Evolutionary conservation across 2,113 vertebrate genomes (phyloP).

Genomic region (Dolichotis patagonum): DNA sequence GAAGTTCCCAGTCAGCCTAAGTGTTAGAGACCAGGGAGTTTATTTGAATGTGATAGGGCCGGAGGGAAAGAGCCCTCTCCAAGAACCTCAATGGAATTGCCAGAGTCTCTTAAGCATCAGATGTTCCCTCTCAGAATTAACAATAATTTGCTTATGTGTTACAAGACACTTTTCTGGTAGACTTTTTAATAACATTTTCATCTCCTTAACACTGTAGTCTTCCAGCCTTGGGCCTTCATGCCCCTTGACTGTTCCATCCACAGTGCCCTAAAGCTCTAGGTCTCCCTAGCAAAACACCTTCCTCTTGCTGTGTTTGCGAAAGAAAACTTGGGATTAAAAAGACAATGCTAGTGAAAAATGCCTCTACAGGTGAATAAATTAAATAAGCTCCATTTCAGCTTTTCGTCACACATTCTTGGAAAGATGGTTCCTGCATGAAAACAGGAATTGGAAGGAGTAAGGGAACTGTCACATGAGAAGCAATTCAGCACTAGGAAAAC

Average conservation of each 20-base stretch:
- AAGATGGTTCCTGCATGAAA: background rate
- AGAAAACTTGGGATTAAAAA: background rate
- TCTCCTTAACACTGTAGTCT: background rate
- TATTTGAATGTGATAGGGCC: rapidly evolving
- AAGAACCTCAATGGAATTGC: background rate
- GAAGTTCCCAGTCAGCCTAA: background rate
- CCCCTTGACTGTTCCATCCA: rapidly evolving
- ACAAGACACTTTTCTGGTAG: background rate
- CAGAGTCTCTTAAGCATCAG: rapidly evolving
- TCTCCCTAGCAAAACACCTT: background rate
- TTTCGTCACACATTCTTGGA: background rate
- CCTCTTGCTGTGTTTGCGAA: background rate
- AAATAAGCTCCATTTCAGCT: background rate
- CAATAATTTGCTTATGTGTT: rapidly evolving
- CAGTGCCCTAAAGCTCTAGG: rapidly evolving
- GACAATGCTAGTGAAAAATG: too few relatives aligned
- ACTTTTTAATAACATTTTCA: too few relatives aligned
- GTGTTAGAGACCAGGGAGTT: background rate
- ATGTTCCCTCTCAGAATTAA: background rate
- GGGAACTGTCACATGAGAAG: too few relatives aligned
- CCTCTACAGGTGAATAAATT: too few relatives aligned
- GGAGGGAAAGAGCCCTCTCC: background rate
- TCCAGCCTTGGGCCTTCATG: rapidly evolving
- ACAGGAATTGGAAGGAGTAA: background rate
- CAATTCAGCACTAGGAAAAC: too few relatives aligned